Evolutionary conservation across 2,113 vertebrate species (phyloP).

Genomic region (Sinocyclocheilus rhinocerous): DNA sequence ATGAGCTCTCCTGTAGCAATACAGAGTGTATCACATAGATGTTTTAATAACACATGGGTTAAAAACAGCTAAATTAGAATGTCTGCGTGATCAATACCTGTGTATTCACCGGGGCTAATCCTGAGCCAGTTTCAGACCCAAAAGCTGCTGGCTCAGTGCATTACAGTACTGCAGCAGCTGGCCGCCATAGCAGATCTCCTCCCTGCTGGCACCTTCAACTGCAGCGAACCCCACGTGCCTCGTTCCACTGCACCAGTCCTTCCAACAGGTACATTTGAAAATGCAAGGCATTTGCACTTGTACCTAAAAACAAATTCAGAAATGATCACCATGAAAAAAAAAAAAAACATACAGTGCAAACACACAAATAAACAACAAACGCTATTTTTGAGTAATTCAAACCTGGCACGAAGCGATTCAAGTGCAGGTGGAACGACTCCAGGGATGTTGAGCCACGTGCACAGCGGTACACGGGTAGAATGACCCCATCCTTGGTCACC

Average conservation of each 20-base stretch:
- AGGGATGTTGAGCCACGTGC: slow-evolving; percentile 14
- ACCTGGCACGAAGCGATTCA: not conserved
- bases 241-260: too few relatives aligned
- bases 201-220: too few relatives aligned
- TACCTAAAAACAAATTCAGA: not conserved
- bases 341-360: not conserved
- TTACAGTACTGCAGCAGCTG: too few relatives aligned
- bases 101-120: too few relatives aligned
- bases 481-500: not conserved
- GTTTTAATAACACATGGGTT: not conserved
- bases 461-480: not conserved
- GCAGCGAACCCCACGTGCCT: too few relatives aligned
- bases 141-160: too few relatives aligned
- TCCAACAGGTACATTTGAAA: too few relatives aligned
- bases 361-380: not conserved
- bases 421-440: slow-evolving; percentile 26
- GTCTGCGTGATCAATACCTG: too few relatives aligned
- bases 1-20: not conserved
- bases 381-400: not conserved
- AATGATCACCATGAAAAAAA: not conserved
- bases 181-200: too few relatives aligned
- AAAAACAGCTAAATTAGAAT: too few relatives aligned
- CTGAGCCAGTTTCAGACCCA: too few relatives aligned
- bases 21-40: not conserved
- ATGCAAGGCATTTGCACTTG: too few relatives aligned